These are phyloP conservation scores for Pseudomyrmex sp. DNA, from an alignment of 1,140 invertebrate species.

Conservation along the genomic window DNA sequence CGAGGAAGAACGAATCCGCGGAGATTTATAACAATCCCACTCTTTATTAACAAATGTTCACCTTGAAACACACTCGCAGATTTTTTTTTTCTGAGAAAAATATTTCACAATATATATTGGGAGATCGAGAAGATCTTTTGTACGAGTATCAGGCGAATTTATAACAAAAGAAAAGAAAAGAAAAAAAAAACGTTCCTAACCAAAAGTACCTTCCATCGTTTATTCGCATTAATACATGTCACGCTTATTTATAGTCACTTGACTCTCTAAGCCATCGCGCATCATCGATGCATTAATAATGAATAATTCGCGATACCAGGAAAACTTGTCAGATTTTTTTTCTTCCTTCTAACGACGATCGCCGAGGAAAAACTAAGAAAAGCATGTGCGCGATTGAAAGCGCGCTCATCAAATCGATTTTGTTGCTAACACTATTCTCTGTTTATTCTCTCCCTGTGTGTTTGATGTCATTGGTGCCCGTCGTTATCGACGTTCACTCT, in stretches of 20 bases:
- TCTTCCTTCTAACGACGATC: constrained; percentile 41
- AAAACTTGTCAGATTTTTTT: constrained; percentile 19
- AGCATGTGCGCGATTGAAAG: constrained; percentile 16
- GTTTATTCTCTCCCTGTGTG: constrained; percentile 47
- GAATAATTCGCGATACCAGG: background rate
- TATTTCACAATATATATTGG: background rate
- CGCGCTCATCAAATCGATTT: constrained; percentile 49
- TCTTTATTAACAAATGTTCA: too few species aligned
- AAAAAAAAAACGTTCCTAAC: constrained; percentile 12
- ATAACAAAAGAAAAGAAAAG: background rate
- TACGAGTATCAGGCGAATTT: background rate
- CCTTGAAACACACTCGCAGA: background rate
- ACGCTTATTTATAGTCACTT: constrained; percentile 51
- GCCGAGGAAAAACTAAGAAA: background rate
- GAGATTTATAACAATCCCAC: background rate
- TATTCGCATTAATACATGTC: constrained; percentile 30
- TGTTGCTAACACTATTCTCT: constrained; percentile 57
- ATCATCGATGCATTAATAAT: constrained; percentile 56
- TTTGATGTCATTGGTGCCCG: constrained; percentile 3
- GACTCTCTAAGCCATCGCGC: constrained; percentile 37
- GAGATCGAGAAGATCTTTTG: constrained; percentile 5
- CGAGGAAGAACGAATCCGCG: too few species aligned
- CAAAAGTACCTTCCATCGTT: constrained; percentile 27
- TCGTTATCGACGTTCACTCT: background rate
- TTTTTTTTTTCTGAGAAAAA: background rate